Evolutionary conservation across 2,113 vertebrate genomes (phyloP), one percentile per base, ranked within the genome.

Genomic region (Corythornis cristatus): DNA sequence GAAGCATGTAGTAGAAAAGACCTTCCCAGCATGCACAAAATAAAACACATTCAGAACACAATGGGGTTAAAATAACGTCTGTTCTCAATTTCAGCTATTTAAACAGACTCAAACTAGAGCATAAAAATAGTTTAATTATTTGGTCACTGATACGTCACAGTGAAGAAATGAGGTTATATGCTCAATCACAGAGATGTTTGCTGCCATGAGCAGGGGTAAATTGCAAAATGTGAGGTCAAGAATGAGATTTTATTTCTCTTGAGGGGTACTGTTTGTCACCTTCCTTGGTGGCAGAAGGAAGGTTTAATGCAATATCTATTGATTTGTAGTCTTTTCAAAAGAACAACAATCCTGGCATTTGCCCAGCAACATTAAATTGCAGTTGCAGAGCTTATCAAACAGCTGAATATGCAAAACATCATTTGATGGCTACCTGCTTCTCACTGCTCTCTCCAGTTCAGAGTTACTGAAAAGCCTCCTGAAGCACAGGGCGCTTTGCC

Each of bases 301-400:
- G 37, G 28, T 50, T 73, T 85, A 92, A 90, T 86, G 56, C 58
- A 82, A 31, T 75, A 82, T 87, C 65, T 86, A 89, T 82, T 86
- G 66, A 53, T 76, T 79, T 78, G 88, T 90, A 92, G 75, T 95
- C 40, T 94, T 91, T 91, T 93, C 70, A 62, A 76, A 93, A 90
- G 50, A 86, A 31, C 73, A 89, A 65, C 82, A 79, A 54, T 94
- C 31, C 56, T 93, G 71, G 56, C 62, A 91, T 95, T 95, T 91
- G 37, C 70, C 91, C 37, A 83, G 75, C 37, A n/a, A 78, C 23
- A 43, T 76, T 91, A 95, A 76, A 79, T 73, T 77, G 67, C 85
- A 56, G 42, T 88, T 86, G 62, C 62, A 61, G 61, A 79, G 54
- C 40, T 95, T 90, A 90, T 86, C 70, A 60, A 89, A 61, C 53